Evolutionary conservation across 2,888 invertebrate genomes (phyloP), one percentile per base, ranked within the genome.

Genomic region (Agrotis ipsilon): DNA sequence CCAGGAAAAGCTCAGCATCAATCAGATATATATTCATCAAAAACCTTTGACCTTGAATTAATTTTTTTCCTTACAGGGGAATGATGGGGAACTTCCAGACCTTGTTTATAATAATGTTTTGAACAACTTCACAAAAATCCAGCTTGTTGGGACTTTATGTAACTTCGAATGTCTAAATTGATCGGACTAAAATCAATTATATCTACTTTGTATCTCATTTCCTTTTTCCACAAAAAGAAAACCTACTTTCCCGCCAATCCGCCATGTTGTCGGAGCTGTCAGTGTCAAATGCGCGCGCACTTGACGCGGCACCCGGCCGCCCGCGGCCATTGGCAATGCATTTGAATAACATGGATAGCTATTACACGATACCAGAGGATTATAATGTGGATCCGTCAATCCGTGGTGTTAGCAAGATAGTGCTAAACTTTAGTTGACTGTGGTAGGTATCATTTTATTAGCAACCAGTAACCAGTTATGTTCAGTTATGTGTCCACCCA

Each of bases 281-380:
- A 87, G 76, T 81, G 78, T 84, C 81, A 84, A 83, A 81, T 84
- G 82, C 76, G 81, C 78, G 81, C 80, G 85, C 84, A 83, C 75
- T 82, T 77, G 82, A 75, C 78, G 71, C 71, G 24, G 88, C 84
- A 81, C 81, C 84, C 86, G 84, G 77, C 70, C 64, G 89, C 57
- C 46, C 51, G 80, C 75, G 89, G 91, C 87, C 64, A 82, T 32
- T 55, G 55, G 55, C 55, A 55, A 55, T 69, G 78, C 86, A 91
- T 91, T 90, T 91, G 87, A 90, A 90, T 92, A 91, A 89, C 89
- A 88, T 85, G 84, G 85, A 90, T 91, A 88, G 81, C 54, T 68
- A 72, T 81, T 77, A 72, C 78, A 78, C 51, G 61, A 70, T 69
- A 52, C 80, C 14, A 65, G 58, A 45, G 55, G 62, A 60, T 77